phyloP scores from a whole-genome alignment of 35 echinoderm and acorn worm genomes.

The Apostichopus parvimensis region DNA sequence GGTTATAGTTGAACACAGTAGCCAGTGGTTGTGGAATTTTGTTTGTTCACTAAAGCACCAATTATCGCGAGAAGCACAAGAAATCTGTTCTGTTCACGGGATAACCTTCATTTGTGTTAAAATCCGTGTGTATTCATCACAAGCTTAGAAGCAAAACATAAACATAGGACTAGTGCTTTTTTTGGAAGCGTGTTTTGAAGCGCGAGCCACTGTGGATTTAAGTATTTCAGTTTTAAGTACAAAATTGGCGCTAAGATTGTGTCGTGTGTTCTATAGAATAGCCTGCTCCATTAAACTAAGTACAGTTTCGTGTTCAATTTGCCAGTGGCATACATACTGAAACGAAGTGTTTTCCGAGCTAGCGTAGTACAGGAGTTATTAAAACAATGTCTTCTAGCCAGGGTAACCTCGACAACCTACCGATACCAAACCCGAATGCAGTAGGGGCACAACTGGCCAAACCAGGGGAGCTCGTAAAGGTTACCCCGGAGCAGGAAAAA shows the following conservation, averaged over 20 bases:
- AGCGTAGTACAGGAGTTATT: no score
- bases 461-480: conserved; percentile 22
- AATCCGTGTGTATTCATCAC: background rate
- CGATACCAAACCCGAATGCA: conserved; percentile 17
- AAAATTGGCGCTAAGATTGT: background rate
- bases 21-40: background rate
- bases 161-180: background rate
- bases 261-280: no score
- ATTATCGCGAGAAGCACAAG: background rate
- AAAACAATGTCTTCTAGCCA: background rate
- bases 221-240: background rate
- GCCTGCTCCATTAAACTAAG: no score
- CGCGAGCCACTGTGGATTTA: background rate
- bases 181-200: background rate
- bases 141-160: background rate
- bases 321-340: no score
- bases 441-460: conserved; percentile 40
- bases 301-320: no score
- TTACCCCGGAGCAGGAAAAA: conserved; percentile 49
- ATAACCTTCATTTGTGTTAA: background rate
- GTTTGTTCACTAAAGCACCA: background rate
- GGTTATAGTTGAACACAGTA: background rate
- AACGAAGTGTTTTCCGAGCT: no score
- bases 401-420: conserved; percentile 4
- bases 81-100: background rate